These are phyloP conservation scores for Plebejus argus DNA, from an alignment of 2,888 invertebrate genomes.

Conservation along the genomic window DNA sequence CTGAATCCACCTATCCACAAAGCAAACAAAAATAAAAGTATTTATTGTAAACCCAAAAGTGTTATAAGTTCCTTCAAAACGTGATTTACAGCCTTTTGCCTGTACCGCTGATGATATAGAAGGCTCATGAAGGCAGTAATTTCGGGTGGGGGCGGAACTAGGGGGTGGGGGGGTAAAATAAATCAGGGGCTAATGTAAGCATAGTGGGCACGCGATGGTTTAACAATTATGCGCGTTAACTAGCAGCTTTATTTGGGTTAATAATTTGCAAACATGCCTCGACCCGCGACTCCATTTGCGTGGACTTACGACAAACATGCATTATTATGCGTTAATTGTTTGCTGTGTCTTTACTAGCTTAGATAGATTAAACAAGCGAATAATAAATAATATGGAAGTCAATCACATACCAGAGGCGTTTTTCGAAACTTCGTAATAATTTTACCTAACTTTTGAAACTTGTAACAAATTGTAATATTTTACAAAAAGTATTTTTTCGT, in stretches of 20 bases:
- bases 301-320: not conserved
- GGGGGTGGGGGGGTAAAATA: not conserved
- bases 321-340: not conserved
- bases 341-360: no score
- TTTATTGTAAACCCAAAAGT: no score
- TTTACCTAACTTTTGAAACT: no score
- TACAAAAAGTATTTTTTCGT: no score
- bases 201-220: slow-evolving; percentile 21
- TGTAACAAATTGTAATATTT: no score
- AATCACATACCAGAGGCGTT: no score
- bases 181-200: slow-evolving; percentile 25
- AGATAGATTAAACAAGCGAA: no score
- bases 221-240: slow-evolving; percentile 19
- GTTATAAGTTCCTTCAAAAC: not conserved
- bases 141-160: slow-evolving; percentile 10
- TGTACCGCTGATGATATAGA: not conserved
- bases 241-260: slow-evolving; percentile 19
- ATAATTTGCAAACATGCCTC: slow-evolving; percentile 5
- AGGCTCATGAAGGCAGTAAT: slow-evolving; percentile 11
- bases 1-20: no score
- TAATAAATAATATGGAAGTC: no score
- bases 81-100: not conserved
- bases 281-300: not conserved
- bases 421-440: no score
- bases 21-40: no score